Percentiles rank a stretch among this genome's conserved stretches.
Evolutionary conservation across 2,888 invertebrate species (phyloP).

Genomic region (Syrista parreyssii): DNA sequence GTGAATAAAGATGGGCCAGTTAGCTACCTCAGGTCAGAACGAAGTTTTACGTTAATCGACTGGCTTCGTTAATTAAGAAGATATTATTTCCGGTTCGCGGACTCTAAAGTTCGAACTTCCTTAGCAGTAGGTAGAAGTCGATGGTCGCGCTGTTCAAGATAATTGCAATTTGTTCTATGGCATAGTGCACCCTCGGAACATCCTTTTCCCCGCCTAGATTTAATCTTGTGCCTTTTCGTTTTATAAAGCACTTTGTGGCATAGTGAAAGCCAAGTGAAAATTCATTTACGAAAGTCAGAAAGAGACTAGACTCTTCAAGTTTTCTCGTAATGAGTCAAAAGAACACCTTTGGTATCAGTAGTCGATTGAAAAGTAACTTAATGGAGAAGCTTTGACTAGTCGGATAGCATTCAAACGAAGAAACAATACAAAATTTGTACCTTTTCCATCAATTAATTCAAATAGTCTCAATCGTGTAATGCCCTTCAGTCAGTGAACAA

Average conservation of each 20-base stretch:
- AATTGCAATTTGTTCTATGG: slow-evolving; percentile 37
- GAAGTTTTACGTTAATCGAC: slow-evolving; percentile 38
- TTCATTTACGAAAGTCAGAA: neutral
- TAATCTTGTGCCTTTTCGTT: neutral
- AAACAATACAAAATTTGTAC: neutral
- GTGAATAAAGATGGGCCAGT: neutral
- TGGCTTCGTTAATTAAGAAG: slow-evolving; percentile 36
- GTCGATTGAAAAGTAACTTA: neutral
- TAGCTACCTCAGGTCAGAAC: slow-evolving; percentile 18
- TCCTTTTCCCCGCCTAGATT: neutral
- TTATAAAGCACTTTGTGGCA: neutral
- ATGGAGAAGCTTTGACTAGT: neutral
- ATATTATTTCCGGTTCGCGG: slow-evolving; percentile 29
- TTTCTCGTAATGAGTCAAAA: neutral
- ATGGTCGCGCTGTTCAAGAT: slow-evolving; percentile 17
- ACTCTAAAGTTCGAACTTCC: slow-evolving; percentile 22
- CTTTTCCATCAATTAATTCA: neutral
- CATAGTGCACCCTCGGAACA: neutral
- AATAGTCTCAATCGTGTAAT: neutral
- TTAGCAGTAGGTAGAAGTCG: neutral
- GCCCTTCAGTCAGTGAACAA: neutral
- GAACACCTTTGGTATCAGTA: neutral
- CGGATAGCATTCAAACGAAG: neutral
- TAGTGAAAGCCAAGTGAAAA: neutral
- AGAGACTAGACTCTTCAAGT: neutral